Percentiles rank a stretch among this genome's conserved stretches.
phyloP scores from a whole-genome alignment of 2,888 invertebrate genomes.

The Unio delphinus region DNA sequence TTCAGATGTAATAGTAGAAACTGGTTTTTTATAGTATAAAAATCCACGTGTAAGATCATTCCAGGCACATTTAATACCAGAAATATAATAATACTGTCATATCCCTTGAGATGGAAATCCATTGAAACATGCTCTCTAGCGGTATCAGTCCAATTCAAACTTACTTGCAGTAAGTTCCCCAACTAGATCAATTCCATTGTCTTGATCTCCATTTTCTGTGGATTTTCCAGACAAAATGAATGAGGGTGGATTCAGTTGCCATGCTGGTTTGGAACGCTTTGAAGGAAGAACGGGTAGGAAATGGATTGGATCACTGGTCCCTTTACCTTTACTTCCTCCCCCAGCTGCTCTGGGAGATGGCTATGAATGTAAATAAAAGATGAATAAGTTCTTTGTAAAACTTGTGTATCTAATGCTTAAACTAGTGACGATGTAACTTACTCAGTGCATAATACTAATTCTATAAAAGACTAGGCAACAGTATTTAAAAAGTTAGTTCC shows the following conservation, averaged over 20 bases:
- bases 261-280: constrained; percentile 67
- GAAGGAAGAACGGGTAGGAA: constrained; percentile 70
- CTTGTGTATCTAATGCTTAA: too few relatives aligned
- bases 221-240: constrained; percentile 64
- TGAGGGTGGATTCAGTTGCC: constrained; percentile 67
- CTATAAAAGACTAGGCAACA: too few relatives aligned
- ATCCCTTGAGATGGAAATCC: too few relatives aligned
- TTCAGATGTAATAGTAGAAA: too few relatives aligned
- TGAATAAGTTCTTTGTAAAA: neutral
- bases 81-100: too few relatives aligned
- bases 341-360: constrained; percentile 32
- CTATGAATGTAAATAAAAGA: constrained; percentile 28
- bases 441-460: too few relatives aligned
- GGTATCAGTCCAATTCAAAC: constrained; percentile 21
- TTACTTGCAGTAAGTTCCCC: constrained; percentile 68
- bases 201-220: constrained; percentile 48
- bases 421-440: too few relatives aligned
- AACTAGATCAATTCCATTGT: constrained; percentile 63
- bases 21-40: too few relatives aligned
- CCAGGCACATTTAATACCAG: too few relatives aligned
- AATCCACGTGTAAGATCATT: too few relatives aligned
- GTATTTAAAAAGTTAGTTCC: too few relatives aligned
- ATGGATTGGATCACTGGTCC: constrained; percentile 66
- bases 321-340: constrained; percentile 65
- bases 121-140: too few relatives aligned